phyloP scores from a whole-genome alignment of 2,888 invertebrate species.

The Rhagophthalmus giganteus region DNA sequence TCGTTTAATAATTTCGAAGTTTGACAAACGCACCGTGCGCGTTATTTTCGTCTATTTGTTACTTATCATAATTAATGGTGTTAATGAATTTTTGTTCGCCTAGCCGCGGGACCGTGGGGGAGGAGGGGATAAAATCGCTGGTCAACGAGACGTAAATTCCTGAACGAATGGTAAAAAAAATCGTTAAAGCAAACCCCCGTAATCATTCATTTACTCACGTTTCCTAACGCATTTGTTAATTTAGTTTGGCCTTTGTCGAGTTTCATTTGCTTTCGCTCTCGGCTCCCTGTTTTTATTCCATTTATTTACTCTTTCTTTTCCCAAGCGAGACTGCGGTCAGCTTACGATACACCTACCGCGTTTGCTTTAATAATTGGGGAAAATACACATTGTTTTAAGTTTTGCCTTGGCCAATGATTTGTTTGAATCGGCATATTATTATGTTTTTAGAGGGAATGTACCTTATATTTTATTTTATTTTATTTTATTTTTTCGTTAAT shows the following conservation, averaged over 20 bases:
- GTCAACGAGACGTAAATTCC: too few relatives aligned
- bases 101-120: too few relatives aligned
- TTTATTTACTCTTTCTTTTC: constrained; percentile 23
- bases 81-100: too few relatives aligned
- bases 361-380: constrained; percentile 24
- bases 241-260: constrained; percentile 25
- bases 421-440: too few relatives aligned
- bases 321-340: constrained; percentile 15
- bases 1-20: too few relatives aligned
- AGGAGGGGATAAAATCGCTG: too few relatives aligned
- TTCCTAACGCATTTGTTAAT: constrained; percentile 29
- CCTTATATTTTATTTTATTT: too few relatives aligned
- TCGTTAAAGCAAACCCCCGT: constrained; percentile 3
- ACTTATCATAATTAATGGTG: too few relatives aligned
- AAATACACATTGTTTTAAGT: constrained; percentile 17
- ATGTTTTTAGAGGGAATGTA: too few relatives aligned
- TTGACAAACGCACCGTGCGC: too few relatives aligned
- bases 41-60: too few relatives aligned
- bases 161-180: too few relatives aligned
- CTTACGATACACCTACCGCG: constrained; percentile 12
- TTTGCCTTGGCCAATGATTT: constrained; percentile 2
- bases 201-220: constrained; percentile 29
- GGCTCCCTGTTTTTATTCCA: constrained; percentile 18
- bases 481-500: not conserved
- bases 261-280: constrained; percentile 20